phyloP scores from a whole-genome alignment of 2,888 invertebrate species.

The Catocala nupta region DNA sequence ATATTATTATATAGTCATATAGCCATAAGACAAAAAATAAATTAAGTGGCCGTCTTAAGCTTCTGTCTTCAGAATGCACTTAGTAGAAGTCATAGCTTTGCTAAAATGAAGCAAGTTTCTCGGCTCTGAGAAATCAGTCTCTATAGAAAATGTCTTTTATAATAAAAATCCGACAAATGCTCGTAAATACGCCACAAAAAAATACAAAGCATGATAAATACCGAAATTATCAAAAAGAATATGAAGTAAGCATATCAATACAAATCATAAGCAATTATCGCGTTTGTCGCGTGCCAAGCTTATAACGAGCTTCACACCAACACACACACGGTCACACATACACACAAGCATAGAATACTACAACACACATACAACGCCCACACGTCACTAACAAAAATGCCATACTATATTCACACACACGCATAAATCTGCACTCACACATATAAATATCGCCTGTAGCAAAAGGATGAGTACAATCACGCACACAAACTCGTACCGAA shows the following conservation, averaged over 20 bases:
- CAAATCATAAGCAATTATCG: conserved; percentile 32
- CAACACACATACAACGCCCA: background rate
- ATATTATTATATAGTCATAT: no score
- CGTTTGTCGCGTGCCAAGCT: conserved; percentile 28
- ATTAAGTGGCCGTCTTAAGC: no score
- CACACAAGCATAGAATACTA: background rate
- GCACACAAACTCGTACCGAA: conserved; percentile 16
- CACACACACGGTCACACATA: no score
- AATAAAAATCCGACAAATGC: background rate
- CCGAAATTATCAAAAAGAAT: conserved; percentile 6
- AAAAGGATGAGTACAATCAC: conserved; percentile 11
- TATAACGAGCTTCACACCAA: conserved; percentile 21
- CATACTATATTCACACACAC: background rate
- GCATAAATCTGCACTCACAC: background rate
- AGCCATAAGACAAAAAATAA: no score
- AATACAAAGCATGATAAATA: conserved; percentile 10
- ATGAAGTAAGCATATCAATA: conserved; percentile 29
- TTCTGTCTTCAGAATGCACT: no score
- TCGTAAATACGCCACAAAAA: conserved; percentile 5
- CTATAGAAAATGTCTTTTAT: no score
- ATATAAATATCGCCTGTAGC: background rate
- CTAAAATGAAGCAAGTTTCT: no score
- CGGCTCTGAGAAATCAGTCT: no score
- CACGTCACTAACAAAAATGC: background rate
- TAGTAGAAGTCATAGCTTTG: no score